Conservation (phyloP, 2,797 vertebrate species). For the Gila robusta region DNA sequence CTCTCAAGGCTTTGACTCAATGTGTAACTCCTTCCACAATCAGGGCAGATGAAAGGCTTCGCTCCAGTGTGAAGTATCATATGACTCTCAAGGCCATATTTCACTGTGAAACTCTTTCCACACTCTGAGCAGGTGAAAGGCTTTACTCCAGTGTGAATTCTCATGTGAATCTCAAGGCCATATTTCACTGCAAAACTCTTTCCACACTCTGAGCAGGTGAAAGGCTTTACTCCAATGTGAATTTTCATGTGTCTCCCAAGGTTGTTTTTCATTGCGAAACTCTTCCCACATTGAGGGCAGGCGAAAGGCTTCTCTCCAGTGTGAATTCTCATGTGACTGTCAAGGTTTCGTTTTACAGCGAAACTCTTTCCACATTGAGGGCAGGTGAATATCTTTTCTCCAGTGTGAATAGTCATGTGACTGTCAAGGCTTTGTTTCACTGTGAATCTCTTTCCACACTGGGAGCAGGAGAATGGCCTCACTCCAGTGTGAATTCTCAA, state of each 20-base stretch:
- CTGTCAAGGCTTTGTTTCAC: background rate
- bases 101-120: constrained; percentile 9
- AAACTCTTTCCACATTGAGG: constrained; percentile 28
- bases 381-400: constrained; percentile 24
- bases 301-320: constrained; percentile 7
- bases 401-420: constrained; percentile 37
- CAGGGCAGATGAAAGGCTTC: background rate
- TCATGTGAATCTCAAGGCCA: constrained; percentile 6
- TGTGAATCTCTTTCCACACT: constrained; percentile 22
- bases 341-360: constrained; percentile 14
- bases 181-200: constrained; percentile 19
- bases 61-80: constrained; percentile 20
- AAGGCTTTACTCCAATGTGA: constrained; percentile 29
- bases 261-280: constrained; percentile 3
- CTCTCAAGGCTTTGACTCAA: background rate
- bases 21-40: constrained; percentile 28
- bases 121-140: background rate
- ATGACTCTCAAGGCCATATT: constrained; percentile 2
- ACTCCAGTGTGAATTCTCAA: constrained; percentile 7
- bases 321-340: constrained; percentile 31
- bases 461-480: constrained; percentile 23
- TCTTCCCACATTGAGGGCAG: constrained; percentile 18
- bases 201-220: constrained; percentile 10
- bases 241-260: constrained; percentile 17
- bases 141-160: background rate